Base-by-base conservation (phyloP, 2,888 invertebrate genomes). In the Oscheius sp. region DNA sequence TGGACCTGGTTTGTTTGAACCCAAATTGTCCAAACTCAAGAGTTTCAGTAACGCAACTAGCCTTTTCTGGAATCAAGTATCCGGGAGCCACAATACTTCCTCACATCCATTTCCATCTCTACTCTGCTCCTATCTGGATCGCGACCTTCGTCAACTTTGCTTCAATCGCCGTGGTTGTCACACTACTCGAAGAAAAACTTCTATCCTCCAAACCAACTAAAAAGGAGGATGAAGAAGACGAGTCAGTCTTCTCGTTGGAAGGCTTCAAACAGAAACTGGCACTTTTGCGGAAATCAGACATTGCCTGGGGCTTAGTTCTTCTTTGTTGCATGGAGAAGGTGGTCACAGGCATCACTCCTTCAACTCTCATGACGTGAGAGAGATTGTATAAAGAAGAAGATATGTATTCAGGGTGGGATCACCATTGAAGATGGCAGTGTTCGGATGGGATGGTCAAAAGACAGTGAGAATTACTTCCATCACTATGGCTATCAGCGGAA, bases 41-140 rank as follows among this genome's bases (percentile, higher is more conserved):
- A 11, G 1, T 75, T 81, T 48, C 74, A 82, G 82, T 79, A 35
- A 75, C 76, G 58, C 82, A 82, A 70, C 74, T 80, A 0, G 53
- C 55, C 11, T 82, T 82, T 63, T 74, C 79, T 5, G 57, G 66
- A 0, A 79, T 80, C 48, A 48, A 62, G 3, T 82, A 82, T 42
- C 80, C 80, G 3, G 82, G 82, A 5, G 71, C 53, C 37, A 74
- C 77, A 7, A n/a, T 79, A 21, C 51, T 66, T 10, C 76, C 72
- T 42, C 75, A 78, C 55, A 59, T 82, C n/a, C 74, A 75, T 35
- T 82, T 82, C 76, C 79, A 82, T 70, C 73, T 83, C 29, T 83
- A 77, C 72, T 77, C 79, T 2, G 81, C 83, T 10, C 80, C 81
- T 5, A 76, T 82, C 11, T 81, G 80, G 79, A 74, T 83, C n/a